A percentile compares a stretch with the other conserved stretches of the same genome.
Conservation (phyloP, 1,140 invertebrate genomes). For the Rhopalosiphum maidis region DNA sequence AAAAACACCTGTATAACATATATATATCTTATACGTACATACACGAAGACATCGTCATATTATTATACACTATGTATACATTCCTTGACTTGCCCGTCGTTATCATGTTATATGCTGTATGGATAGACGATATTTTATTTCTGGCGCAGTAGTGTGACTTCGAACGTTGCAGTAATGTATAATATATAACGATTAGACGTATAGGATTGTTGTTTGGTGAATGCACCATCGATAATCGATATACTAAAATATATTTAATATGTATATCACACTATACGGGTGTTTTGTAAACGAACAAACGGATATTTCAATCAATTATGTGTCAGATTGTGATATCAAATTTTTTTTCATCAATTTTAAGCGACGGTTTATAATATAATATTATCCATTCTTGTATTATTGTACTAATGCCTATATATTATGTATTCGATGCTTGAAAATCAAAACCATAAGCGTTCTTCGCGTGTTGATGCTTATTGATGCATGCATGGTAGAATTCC, state of each 20-base stretch:
- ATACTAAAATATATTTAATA: background rate
- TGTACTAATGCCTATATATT: too few species aligned
- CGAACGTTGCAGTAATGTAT: background rate
- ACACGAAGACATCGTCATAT: background rate
- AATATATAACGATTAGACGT: background rate
- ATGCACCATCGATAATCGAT: background rate
- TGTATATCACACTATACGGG: background rate
- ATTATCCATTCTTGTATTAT: background rate
- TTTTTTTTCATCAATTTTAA: background rate
- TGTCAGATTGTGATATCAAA: background rate
- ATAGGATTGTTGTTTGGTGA: background rate
- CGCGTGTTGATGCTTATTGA: background rate
- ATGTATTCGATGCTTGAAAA: background rate
- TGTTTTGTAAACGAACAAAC: background rate
- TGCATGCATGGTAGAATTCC: background rate
- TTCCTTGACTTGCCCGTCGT: background rate
- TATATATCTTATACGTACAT: background rate
- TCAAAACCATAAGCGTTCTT: background rate
- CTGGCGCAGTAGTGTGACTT: background rate
- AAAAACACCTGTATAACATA: slow-evolving; percentile 27
- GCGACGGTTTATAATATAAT: background rate
- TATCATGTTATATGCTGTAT: background rate
- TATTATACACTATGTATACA: background rate
- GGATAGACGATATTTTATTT: background rate
- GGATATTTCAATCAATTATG: background rate